These are phyloP conservation scores for Platanista minor DNA, from an alignment of 2,113 vertebrate species.

Conservation along the genomic window DNA sequence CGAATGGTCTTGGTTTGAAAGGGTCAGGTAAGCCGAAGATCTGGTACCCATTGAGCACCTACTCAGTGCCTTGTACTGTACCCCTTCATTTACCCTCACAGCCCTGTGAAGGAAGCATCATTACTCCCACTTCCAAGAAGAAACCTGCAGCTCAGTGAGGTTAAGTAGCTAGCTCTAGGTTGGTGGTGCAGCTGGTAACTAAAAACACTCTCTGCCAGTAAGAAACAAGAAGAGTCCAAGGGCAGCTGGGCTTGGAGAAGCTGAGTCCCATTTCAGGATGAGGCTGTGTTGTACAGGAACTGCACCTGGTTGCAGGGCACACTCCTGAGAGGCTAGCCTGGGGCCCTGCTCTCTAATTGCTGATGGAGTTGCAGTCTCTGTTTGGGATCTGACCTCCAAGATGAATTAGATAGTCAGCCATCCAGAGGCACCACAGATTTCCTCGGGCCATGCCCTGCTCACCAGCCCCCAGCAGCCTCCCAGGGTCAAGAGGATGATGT, in stretches of 20 bases:
- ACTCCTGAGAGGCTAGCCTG: background rate
- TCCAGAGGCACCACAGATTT: background rate
- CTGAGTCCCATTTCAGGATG: background rate
- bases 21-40: background rate
- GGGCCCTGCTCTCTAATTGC: background rate
- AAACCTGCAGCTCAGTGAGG: background rate
- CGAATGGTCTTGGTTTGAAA: background rate
- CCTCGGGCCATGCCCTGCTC: background rate
- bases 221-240: background rate
- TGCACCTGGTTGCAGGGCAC: fast-evolving
- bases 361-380: no score
- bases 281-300: background rate
- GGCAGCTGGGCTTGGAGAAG: background rate
- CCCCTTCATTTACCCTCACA: background rate
- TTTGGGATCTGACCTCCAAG: background rate
- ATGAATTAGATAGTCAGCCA: background rate
- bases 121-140: no score
- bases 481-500: background rate
- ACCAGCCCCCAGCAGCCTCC: background rate
- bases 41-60: background rate
- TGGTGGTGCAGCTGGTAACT: background rate
- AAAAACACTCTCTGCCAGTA: background rate
- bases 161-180: background rate
- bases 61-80: background rate
- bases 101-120: no score